These are phyloP conservation scores for Psococerastis gibbosa DNA, from an alignment of 2,888 invertebrate genomes.

Conservation along the genomic window DNA sequence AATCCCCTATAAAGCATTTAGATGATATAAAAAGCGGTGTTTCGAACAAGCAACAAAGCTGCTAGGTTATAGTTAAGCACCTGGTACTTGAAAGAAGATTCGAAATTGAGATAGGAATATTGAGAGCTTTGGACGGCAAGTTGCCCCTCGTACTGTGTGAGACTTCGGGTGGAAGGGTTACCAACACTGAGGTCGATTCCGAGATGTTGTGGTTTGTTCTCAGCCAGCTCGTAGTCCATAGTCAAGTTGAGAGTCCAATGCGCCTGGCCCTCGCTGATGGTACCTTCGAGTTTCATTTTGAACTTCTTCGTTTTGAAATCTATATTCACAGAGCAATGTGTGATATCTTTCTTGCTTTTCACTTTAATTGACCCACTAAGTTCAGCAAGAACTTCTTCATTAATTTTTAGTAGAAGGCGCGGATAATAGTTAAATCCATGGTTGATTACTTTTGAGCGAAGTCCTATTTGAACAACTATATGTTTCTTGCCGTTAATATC, in stretches of 20 bases:
- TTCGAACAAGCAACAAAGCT: no score
- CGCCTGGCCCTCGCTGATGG: slow-evolving; percentile 38
- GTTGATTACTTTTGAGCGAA: slow-evolving; percentile 35
- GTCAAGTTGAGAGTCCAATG: slow-evolving; percentile 37
- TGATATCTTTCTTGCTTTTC: slow-evolving; percentile 45
- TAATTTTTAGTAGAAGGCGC: slow-evolving; percentile 48
- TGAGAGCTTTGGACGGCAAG: slow-evolving; percentile 52
- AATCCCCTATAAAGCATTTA: no score
- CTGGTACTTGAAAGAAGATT: slow-evolving; percentile 40
- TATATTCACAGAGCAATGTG: slow-evolving; percentile 54
- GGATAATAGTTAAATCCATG: slow-evolving; percentile 54
- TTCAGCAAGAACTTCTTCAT: slow-evolving; percentile 50
- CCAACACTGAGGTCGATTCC: slow-evolving; percentile 22
- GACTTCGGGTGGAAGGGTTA: slow-evolving; percentile 36
- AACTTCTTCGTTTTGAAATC: slow-evolving; percentile 62
- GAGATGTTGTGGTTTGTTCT: slow-evolving; percentile 24
- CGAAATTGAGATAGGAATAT: slow-evolving; percentile 54
- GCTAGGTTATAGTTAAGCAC: no score
- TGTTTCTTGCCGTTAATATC: slow-evolving; percentile 55
- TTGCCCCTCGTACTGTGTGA: slow-evolving; percentile 41
- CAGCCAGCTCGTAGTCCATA: slow-evolving; percentile 44
- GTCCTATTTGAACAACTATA: slow-evolving; percentile 42
- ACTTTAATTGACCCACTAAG: slow-evolving; percentile 40
- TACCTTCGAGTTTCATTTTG: slow-evolving; percentile 51
- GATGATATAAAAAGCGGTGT: no score